Evolutionary conservation across 2,888 invertebrate genomes (phyloP).

Genomic region (Lasioglossum morio): DNA sequence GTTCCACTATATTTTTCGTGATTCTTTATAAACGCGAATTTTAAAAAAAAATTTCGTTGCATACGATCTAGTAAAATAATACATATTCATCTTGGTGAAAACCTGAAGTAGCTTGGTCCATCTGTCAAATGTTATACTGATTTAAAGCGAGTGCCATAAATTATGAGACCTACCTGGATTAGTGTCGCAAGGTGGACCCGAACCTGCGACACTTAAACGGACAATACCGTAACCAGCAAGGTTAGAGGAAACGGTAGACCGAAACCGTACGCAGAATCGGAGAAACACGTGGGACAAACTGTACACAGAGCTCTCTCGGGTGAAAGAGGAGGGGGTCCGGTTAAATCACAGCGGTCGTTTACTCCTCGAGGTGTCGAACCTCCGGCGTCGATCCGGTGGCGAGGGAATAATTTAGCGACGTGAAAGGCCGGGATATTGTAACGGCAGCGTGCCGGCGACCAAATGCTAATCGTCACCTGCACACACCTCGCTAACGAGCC

Average conservation of each 20-base stretch:
- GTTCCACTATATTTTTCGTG: too few species aligned
- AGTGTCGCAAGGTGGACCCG: too few species aligned
- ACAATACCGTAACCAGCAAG: too few species aligned
- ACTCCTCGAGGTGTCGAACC: conserved; percentile 33
- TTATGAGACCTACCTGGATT: not conserved
- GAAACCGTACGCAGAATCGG: not conserved
- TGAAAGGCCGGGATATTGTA: conserved; percentile 41
- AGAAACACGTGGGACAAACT: conserved; percentile 13
- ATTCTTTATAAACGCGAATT: too few species aligned
- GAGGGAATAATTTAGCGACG: conserved; percentile 55
- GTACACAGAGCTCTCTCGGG: not conserved
- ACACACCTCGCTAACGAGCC: conserved; percentile 56
- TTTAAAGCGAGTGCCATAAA: too few species aligned
- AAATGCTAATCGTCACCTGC: conserved; percentile 61
- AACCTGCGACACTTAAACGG: too few species aligned
- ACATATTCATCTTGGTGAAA: too few species aligned
- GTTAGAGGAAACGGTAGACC: not conserved
- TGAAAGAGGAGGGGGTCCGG: not conserved
- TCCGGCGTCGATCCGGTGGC: conserved; percentile 31
- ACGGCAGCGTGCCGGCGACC: conserved; percentile 40
- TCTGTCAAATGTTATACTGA: too few species aligned
- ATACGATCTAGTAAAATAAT: too few species aligned
- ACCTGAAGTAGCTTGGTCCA: too few species aligned
- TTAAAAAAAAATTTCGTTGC: too few species aligned
- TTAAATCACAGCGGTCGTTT: conserved; percentile 40